A percentile compares a stretch with the other conserved stretches of the same genome.
phyloP scores from a whole-genome alignment of 2,113 vertebrate genomes.

The Cromileptes altivelis region DNA sequence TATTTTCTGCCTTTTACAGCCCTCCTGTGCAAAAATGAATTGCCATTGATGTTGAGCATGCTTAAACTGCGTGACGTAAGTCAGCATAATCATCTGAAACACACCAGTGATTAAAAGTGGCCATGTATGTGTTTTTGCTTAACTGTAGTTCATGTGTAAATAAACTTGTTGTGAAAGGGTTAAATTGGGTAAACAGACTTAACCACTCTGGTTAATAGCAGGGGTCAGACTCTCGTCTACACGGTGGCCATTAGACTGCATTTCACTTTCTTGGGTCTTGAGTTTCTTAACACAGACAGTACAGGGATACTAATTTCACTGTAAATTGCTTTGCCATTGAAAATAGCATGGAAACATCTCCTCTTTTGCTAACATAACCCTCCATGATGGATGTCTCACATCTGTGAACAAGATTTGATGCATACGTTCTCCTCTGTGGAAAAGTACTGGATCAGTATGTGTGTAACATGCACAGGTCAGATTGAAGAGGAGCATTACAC shows the following conservation, averaged over 20 bases:
- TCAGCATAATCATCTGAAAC: neutral
- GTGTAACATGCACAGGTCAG: neutral
- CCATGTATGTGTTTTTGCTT: neutral
- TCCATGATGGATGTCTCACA: neutral
- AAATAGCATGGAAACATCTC: neutral
- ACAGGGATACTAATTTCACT: neutral
- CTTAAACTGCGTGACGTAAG: neutral
- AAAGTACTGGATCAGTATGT: neutral
- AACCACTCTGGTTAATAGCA: neutral
- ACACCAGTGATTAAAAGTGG: neutral
- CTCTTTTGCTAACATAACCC: neutral
- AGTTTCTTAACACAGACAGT: neutral
- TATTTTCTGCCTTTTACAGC: neutral
- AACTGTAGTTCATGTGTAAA: no score
- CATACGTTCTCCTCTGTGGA: neutral
- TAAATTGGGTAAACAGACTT: neutral
- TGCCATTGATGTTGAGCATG: neutral
- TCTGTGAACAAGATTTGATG: neutral
- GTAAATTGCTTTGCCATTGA: neutral
- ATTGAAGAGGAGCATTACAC: neutral
- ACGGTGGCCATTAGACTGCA: neutral
- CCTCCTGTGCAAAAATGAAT: neutral
- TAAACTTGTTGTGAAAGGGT: neutral
- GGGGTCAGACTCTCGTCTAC: neutral
- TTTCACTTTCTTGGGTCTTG: neutral